Base-by-base conservation (phyloP, 2,888 invertebrate species). In the Craniophora ligustri region DNA sequence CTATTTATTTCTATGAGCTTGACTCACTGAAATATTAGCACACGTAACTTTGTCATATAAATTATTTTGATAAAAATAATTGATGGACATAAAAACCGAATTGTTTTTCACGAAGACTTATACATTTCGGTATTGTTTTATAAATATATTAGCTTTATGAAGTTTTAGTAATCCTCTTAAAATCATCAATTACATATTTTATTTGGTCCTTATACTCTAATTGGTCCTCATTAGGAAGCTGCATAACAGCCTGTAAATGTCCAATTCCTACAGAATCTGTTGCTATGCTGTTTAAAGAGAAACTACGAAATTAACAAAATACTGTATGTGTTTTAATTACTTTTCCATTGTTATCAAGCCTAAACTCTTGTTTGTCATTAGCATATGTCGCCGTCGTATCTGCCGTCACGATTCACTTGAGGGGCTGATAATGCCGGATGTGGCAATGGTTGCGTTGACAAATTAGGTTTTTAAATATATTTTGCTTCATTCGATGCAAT, bases 401-500 rank as follows among this genome's bases (percentile, higher is more conserved):
- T 64, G 23, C 51, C 73, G 78, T 82, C 81, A 83, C 82, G 81
- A 66, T 72, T 71, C 60, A 75, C 62, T 77, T 73, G 74, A 71
- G 64, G 75, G 67, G 67, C 77, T 81, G 84, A 85, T 85, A 84
- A 72, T 64, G 26, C 42, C 74, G 74, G 60, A 61, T 70, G 44
- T 63, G 42, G 18, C 15, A 23, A 30, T 68, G 53, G 67, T 38
- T 44, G 32, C 36, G 11, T 50, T 40, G 8, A 41, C 39, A 31
- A 11, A 50, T 39, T 46, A 15, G 16, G 32, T 64, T 57, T n/a
- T 46, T 44, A 49, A 39, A 49, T 65, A 31, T 38, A 46, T 30
- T 35, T 26, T 59, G 31, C 19, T 35, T 19, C n/a, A 23, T 42
- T 19, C 14, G 13, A 6, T 32, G 1, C 14, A 3, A 13, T 32